Percentiles rank a stretch among this genome's conserved stretches.
These are phyloP conservation scores for Pasiphila rectangulata DNA, from an alignment of 2,888 invertebrate genomes.

Conservation along the genomic window DNA sequence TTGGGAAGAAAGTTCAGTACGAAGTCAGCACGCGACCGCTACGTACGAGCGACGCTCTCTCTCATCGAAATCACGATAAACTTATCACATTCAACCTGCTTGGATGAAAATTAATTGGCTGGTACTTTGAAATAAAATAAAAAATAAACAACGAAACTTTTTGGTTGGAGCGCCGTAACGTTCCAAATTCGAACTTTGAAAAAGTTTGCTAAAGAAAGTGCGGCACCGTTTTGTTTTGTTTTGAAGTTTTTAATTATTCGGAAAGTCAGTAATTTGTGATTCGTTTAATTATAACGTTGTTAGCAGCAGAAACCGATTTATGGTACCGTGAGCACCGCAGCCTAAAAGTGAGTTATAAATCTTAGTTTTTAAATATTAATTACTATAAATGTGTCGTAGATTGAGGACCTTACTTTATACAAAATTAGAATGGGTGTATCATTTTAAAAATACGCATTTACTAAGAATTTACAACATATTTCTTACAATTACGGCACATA, in stretches of 20 bases:
- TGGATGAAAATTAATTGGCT: not conserved
- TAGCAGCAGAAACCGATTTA: too few relatives aligned
- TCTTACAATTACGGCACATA: too few relatives aligned
- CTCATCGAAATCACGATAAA: slow-evolving; percentile 36
- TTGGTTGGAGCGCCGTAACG: slow-evolving; percentile 5
- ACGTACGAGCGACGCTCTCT: slow-evolving; percentile 41
- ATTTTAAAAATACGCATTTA: too few relatives aligned
- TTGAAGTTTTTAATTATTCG: slow-evolving; percentile 6
- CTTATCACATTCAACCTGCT: slow-evolving; percentile 30
- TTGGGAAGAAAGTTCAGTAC: slow-evolving; percentile 39
- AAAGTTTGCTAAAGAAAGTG: slow-evolving; percentile 8
- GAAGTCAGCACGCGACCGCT: slow-evolving; percentile 41
- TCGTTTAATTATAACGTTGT: too few relatives aligned
- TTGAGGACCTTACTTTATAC: too few relatives aligned
- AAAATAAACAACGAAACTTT: not conserved
- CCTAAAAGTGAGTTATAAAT: slow-evolving; percentile 15
- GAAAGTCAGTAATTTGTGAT: not conserved
- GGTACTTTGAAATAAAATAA: not conserved
- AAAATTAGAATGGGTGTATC: too few relatives aligned
- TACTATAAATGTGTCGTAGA: too few relatives aligned
- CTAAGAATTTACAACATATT: too few relatives aligned
- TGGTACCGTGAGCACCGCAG: too few relatives aligned
- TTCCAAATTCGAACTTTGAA: slow-evolving; percentile 12
- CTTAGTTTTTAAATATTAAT: too few relatives aligned
- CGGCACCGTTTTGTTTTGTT: slow-evolving; percentile 3